A percentile compares a stretch with the other conserved stretches of the same genome.
phyloP scores from a whole-genome alignment of 2,113 vertebrate genomes.

The Gopherus flavomarginatus region DNA sequence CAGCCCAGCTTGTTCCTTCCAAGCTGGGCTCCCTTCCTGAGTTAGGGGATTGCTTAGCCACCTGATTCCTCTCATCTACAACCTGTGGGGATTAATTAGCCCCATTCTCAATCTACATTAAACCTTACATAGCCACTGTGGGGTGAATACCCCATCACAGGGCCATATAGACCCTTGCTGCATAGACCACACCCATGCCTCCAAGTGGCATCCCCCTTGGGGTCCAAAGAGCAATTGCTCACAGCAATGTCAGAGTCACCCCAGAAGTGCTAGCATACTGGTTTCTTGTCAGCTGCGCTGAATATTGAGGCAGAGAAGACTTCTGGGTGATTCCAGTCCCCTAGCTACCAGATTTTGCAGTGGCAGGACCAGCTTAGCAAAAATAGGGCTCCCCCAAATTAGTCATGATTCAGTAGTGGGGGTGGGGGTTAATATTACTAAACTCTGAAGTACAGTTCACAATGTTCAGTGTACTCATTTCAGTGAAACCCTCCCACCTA shows the following conservation, averaged over 20 bases:
- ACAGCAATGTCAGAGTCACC: rapidly evolving
- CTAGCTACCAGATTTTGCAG: neutral
- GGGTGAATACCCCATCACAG: neutral
- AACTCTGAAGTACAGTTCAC: neutral
- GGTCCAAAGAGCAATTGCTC: rapidly evolving
- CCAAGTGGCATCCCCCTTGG: neutral
- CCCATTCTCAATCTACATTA: neutral
- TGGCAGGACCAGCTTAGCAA: neutral
- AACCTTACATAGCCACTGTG: neutral
- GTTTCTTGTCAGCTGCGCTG: rapidly evolving
- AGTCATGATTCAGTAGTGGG: neutral
- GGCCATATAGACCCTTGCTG: neutral
- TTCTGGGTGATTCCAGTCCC: neutral
- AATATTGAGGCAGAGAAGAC: neutral
- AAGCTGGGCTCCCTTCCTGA: neutral
- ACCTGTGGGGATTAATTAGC: neutral
- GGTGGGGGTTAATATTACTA: neutral
- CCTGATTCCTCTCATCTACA: neutral
- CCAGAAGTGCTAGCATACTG: rapidly evolving
- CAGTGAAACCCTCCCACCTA: neutral
- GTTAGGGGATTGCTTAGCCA: neutral
- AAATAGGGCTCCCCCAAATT: neutral
- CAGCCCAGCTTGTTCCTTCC: neutral
- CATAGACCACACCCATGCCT: neutral
- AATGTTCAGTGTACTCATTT: neutral